Percentiles rank a stretch among this genome's conserved stretches.
These are phyloP conservation scores for Ianthella basta DNA, from an alignment of 37 sponge, comb jelly and placozoan genomes.

Conservation along the genomic window DNA sequence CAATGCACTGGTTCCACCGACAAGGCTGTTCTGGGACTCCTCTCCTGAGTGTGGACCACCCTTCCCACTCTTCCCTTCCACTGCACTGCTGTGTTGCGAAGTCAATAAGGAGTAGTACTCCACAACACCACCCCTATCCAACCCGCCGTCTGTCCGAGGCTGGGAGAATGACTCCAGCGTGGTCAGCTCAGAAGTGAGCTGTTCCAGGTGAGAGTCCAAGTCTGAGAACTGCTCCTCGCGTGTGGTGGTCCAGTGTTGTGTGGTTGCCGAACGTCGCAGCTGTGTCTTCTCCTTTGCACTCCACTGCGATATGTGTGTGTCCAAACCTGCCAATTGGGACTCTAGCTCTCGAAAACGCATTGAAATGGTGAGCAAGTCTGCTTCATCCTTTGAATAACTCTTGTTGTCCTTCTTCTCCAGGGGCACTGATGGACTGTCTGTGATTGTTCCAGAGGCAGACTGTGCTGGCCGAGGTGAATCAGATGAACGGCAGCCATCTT, in stretches of 20 bases:
- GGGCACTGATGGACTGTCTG: not conserved
- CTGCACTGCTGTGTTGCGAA: not conserved
- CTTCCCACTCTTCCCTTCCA: too few species aligned
- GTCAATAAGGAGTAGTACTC: not conserved
- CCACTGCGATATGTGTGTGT: not conserved
- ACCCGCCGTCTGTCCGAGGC: not conserved
- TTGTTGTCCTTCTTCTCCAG: not conserved
- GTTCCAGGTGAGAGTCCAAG: slow-evolving; percentile 9
- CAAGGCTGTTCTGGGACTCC: not conserved
- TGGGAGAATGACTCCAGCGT: not conserved
- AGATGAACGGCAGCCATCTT: too few species aligned
- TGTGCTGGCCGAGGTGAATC: not conserved
- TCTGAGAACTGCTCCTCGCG: not conserved
- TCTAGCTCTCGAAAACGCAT: slow-evolving; percentile 8
- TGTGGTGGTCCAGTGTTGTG: not conserved
- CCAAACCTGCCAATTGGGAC: slow-evolving; percentile 2
- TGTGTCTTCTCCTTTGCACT: not conserved
- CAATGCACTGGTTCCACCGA: too few species aligned
- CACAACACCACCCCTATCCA: too few species aligned
- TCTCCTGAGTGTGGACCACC: not conserved
- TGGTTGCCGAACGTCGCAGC: not conserved
- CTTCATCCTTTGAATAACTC: not conserved
- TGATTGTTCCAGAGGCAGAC: too few species aligned
- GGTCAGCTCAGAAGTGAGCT: slow-evolving; percentile 21
- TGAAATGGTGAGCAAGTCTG: not conserved